Evolutionary conservation across 2,113 vertebrate genomes (phyloP).

Genomic region (Merops nubicus): DNA sequence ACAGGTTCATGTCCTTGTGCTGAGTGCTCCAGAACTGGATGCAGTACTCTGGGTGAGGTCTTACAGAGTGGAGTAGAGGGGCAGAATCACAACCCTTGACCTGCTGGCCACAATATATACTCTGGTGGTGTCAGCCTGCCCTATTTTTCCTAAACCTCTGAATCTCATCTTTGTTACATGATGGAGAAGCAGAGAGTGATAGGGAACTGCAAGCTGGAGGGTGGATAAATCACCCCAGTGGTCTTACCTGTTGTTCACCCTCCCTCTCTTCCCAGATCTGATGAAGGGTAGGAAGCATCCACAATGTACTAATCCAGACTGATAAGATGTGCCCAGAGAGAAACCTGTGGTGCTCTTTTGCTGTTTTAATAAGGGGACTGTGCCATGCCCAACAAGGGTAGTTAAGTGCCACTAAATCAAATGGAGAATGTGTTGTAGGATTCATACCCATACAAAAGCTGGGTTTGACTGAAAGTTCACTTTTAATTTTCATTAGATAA

Average conservation of each 20-base stretch:
- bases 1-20: background rate
- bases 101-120: background rate
- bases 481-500: background rate
- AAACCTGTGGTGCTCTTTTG: background rate
- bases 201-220: background rate
- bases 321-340: rapidly evolving
- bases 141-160: background rate
- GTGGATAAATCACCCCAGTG: background rate
- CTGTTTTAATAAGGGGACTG: background rate
- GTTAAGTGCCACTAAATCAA: background rate
- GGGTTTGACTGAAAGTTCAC: background rate
- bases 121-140: background rate
- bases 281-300: background rate
- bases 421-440: background rate
- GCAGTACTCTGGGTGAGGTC: background rate
- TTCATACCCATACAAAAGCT: background rate
- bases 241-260: background rate
- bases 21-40: background rate
- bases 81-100: background rate
- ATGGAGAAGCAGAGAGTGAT: background rate
- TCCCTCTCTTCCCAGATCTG: background rate
- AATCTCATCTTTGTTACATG: background rate
- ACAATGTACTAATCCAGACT: background rate
- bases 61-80: background rate
- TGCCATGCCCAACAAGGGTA: background rate